Evolutionary conservation across 2,113 vertebrate genomes (phyloP).

Genomic region (Paraplagusia blochii): DNA sequence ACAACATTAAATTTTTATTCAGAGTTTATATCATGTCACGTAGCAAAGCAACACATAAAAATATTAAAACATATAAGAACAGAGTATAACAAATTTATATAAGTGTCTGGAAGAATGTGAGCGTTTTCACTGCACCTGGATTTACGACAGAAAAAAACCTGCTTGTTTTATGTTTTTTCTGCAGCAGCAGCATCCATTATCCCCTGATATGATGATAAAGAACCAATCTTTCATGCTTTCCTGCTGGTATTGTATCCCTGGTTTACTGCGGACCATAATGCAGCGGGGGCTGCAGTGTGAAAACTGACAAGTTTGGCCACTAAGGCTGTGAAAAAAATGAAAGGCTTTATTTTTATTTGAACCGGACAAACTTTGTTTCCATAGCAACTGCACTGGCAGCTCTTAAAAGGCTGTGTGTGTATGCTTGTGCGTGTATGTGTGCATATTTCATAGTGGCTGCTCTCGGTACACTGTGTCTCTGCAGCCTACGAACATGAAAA

Average conservation of each 20-base stretch:
- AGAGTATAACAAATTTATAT: no score
- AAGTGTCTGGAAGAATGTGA: no score
- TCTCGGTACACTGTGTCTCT: constrained; percentile 5
- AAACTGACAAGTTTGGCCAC: constrained; percentile 30
- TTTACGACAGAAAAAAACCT: no score
- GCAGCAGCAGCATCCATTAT: no score
- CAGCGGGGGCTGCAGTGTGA: constrained; percentile 20
- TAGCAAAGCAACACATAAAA: no score
- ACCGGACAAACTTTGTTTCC: constrained; percentile 55
- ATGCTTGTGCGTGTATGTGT: constrained; percentile 13
- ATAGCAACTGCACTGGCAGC: constrained; percentile 53
- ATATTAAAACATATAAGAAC: no score
- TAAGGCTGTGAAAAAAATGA: constrained; percentile 15
- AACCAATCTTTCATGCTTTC: constrained; percentile 8
- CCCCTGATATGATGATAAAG: not conserved
- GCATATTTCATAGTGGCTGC: constrained; percentile 16
- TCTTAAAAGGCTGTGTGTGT: constrained; percentile 12
- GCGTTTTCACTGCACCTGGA: no score
- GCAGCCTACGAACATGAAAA: not conserved
- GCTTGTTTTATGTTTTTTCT: no score
- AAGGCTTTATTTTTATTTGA: constrained; percentile 46
- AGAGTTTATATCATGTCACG: no score
- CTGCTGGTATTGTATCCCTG: not conserved
- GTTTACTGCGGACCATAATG: constrained; percentile 1
- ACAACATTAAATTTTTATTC: no score